Evolutionary conservation across 2,113 vertebrate species (phyloP).

Genomic region (Chaetodon auriga): DNA sequence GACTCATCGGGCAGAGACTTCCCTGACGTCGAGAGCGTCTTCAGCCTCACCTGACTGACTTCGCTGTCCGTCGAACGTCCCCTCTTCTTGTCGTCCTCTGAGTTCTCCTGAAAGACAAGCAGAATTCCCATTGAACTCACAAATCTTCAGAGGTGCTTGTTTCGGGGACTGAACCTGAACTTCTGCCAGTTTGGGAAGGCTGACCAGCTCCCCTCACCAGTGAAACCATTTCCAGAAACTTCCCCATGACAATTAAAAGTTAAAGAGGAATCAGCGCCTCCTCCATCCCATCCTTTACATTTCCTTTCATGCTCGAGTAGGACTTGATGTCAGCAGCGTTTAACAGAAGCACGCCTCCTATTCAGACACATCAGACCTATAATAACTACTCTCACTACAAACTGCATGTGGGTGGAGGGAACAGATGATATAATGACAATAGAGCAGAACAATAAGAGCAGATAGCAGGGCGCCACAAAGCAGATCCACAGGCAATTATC

Average conservation of each 20-base stretch:
- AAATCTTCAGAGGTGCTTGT: not conserved
- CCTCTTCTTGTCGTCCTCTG: slow-evolving; percentile 91
- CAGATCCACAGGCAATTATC: slow-evolving; percentile 59
- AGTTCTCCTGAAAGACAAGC: slow-evolving; percentile 85
- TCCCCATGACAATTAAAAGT: not conserved
- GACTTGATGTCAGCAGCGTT: not conserved
- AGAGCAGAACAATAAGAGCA: slow-evolving; percentile 53
- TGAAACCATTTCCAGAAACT: not conserved
- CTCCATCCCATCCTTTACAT: not conserved
- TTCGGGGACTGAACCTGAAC: not conserved
- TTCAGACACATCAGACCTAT: slow-evolving; percentile 46
- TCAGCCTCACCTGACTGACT: slow-evolving; percentile 84
- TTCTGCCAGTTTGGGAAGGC: not conserved
- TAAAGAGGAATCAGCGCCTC: not conserved
- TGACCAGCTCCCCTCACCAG: not conserved
- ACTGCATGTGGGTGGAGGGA: slow-evolving; percentile 45
- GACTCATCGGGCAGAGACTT: too few species aligned
- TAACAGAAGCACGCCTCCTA: slow-evolving; percentile 44
- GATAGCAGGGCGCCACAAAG: slow-evolving; percentile 46
- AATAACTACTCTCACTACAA: slow-evolving; percentile 47
- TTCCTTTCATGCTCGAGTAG: slow-evolving; percentile 14
- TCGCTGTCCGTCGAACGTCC: slow-evolving; percentile 92
- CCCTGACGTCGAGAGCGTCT: not conserved
- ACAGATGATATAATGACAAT: slow-evolving; percentile 38
- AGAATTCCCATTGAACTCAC: too few species aligned